Conservation (phyloP, 2,797 vertebrate genomes). For the Ataeniobius toweri region DNA sequence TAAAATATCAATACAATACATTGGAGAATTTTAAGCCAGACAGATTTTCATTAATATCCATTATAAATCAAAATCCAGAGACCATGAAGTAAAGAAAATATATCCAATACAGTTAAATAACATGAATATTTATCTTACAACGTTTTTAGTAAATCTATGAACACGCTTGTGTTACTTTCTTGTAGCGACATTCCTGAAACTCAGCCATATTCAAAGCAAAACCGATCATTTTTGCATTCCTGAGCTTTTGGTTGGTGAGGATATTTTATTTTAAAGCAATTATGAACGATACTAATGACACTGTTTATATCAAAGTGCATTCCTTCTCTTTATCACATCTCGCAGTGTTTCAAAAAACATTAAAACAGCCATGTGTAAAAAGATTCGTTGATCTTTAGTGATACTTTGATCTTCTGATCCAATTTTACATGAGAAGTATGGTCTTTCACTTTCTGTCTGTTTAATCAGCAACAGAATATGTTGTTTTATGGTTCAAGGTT, state of each 20-base stretch:
- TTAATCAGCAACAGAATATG: constrained; percentile 32
- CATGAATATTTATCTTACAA: not conserved
- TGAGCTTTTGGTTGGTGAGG: no score
- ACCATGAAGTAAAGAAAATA: not conserved
- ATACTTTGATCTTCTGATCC: constrained; percentile 4
- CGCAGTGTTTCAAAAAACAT: not conserved
- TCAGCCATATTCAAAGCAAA: not conserved
- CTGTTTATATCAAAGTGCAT: not conserved
- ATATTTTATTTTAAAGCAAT: not conserved
- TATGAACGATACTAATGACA: not conserved
- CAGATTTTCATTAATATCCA: no score
- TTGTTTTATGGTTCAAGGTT: constrained; percentile 43
- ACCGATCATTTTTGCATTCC: no score
- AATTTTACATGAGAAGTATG: constrained; percentile 8
- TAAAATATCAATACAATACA: not conserved
- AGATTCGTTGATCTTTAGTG: not conserved
- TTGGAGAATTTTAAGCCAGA: not conserved
- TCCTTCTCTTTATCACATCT: not conserved
- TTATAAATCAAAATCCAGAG: not conserved
- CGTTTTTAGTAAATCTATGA: not conserved
- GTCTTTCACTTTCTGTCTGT: constrained; percentile 3
- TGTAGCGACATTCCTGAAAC: no score
- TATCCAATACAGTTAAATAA: not conserved
- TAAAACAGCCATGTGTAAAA: no score
- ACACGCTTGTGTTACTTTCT: not conserved